Conservation (phyloP, 1,140 invertebrate genomes). For the Pseudachorutes palmiensis region DNA sequence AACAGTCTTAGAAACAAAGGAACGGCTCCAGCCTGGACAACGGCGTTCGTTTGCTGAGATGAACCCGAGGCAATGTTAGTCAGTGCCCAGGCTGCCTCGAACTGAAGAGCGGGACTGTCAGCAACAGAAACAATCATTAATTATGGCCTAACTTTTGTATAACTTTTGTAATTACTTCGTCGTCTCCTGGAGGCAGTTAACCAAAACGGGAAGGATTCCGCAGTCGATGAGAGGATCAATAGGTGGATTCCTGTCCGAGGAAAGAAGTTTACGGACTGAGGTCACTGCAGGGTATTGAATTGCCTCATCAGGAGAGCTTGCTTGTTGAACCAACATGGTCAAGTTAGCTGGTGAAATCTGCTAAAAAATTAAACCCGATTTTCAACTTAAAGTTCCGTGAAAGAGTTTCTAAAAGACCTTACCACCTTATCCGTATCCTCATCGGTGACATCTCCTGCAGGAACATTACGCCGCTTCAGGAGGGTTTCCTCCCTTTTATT, state of each 20-base stretch:
- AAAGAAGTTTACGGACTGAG: slow-evolving; percentile 84
- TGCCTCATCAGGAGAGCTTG: slow-evolving; percentile 55
- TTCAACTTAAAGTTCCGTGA: slow-evolving; percentile 9
- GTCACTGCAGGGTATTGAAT: slow-evolving; percentile 73
- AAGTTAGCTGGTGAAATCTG: slow-evolving; percentile 57
- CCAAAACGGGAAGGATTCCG: slow-evolving; percentile 88
- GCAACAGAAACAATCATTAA: not conserved
- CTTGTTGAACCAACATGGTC: slow-evolving; percentile 60
- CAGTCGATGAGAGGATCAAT: slow-evolving; percentile 90
- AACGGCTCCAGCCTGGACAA: slow-evolving; percentile 88
- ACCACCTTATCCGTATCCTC: slow-evolving; percentile 40
- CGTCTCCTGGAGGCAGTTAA: slow-evolving; percentile 75
- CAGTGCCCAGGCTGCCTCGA: slow-evolving; percentile 97
- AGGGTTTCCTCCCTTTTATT: slow-evolving; percentile 94
- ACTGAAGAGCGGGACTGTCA: slow-evolving; percentile 80
- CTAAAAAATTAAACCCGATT: slow-evolving; percentile 13
- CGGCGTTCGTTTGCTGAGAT: slow-evolving; percentile 89
- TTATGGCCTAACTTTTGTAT: not conserved
- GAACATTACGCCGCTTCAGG: slow-evolving; percentile 90
- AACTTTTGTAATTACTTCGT: slow-evolving; percentile 51
- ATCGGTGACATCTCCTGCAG: slow-evolving; percentile 67
- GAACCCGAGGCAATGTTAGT: slow-evolving; percentile 99
- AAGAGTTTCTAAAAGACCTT: slow-evolving; percentile 10
- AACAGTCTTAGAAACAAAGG: slow-evolving; percentile 87
- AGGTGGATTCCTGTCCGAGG: slow-evolving; percentile 96